Evolutionary conservation across 2,113 vertebrate species (phyloP).

Genomic region (Muntiacus muntjak): DNA sequence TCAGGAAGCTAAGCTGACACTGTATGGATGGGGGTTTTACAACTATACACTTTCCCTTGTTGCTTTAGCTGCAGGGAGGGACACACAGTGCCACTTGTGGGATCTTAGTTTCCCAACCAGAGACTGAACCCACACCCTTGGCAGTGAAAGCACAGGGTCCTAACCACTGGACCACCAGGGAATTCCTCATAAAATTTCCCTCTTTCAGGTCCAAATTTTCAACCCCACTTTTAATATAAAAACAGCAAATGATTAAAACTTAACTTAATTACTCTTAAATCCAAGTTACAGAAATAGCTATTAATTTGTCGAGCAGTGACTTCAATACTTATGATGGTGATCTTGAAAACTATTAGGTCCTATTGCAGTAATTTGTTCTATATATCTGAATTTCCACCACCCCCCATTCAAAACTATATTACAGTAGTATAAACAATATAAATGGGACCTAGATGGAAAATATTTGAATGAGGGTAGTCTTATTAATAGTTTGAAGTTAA

Average conservation of each 20-base stretch:
- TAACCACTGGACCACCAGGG: background rate
- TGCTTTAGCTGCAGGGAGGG: background rate
- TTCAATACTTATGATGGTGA: background rate
- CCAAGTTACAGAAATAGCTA: background rate
- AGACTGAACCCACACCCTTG: background rate
- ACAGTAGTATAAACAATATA: background rate
- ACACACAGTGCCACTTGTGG: background rate
- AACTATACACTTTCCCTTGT: background rate
- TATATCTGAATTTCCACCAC: background rate
- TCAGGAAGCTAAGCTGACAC: background rate
- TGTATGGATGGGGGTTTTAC: background rate
- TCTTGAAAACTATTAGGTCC: background rate
- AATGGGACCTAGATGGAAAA: background rate
- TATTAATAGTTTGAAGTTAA: background rate
- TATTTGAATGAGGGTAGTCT: background rate
- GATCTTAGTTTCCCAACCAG: background rate
- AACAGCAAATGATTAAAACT: background rate
- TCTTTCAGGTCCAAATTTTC: background rate
- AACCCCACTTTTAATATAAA: background rate
- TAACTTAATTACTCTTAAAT: constrained; percentile 8
- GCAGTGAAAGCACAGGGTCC: background rate
- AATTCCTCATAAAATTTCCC: background rate
- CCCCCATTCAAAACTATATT: background rate
- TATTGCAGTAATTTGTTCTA: background rate
- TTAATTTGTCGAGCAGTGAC: background rate